Base-by-base conservation (phyloP, 2,888 invertebrate species). In the Zeuzera pyrina region DNA sequence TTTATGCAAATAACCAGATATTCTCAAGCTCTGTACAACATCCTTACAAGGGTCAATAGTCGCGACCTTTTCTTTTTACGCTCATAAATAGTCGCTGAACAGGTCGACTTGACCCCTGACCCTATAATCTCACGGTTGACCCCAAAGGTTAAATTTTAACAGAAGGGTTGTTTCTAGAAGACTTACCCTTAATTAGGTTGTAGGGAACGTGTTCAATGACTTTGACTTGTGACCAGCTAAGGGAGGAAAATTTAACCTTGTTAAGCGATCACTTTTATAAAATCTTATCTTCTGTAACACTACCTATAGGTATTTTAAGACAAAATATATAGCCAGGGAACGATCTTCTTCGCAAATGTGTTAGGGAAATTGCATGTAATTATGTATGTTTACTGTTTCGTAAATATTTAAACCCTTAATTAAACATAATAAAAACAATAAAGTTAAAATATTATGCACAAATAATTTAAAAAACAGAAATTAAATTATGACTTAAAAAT, bases 91-190 rank as follows among this genome's bases (percentile, higher is more conserved):
- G 58, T 63, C 63, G 55, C 55, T 52, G 49, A 49, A 59, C 67
- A 72, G 72, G 74, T 73, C 57, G 31, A 34, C 29, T 31, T 64
- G 72, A 72, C 73, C 74, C 58, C 44, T 62, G 63, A 67, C 63
- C 68, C 54, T 30, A 41, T 38, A 49, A 73, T 81, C 81, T 61
- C 81, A 81, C 76, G 78, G 56, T 52, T 52, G 51, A 53, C 55
- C 42, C 57, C 58, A 14, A 14, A 15, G 15, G 11, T 8, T 12
- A 11, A 10, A 25, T 12, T 3, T 5, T 10, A 22, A 22, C 11
- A 22, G 22, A 22, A 22, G 12, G 12, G 6, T 5, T 12, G 8
- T 12, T 25, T 25, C 13, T 12, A 10, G 12, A 12, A 11, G 12
- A 25, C 8, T 12, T n/a, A 3, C 24, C 12, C 5, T 11, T 12